A percentile compares a stretch with the other conserved stretches of the same genome.
phyloP scores from a whole-genome alignment of 2,797 vertebrate species.

The Ispidina lecontei region DNA sequence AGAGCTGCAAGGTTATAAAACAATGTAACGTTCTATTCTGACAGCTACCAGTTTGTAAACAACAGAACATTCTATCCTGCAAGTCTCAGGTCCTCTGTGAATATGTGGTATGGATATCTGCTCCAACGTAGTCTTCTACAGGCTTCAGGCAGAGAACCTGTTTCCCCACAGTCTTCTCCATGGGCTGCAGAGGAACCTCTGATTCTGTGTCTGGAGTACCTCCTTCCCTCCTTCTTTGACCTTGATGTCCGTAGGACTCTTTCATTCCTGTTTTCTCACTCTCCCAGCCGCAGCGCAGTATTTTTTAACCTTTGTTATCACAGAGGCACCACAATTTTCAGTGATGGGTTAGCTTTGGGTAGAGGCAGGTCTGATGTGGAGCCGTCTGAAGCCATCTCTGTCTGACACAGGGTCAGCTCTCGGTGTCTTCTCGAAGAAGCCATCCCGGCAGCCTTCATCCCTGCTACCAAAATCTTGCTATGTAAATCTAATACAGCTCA shows the following conservation, averaged over 20 bases:
- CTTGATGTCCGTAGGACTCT: neutral
- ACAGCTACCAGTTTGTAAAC: too few relatives aligned
- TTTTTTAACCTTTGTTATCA: neutral
- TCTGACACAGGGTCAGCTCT: neutral
- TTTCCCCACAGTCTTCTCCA: neutral
- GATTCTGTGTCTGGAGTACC: neutral
- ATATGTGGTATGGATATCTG: neutral
- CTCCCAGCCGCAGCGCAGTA: neutral
- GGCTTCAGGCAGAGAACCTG: neutral
- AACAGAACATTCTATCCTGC: too few relatives aligned
- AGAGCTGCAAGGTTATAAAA: too few relatives aligned
- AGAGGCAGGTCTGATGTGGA: neutral
- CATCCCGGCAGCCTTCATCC: rapidly evolving
- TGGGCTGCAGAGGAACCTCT: neutral
- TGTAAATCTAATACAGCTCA: neutral
- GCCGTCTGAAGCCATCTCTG: neutral
- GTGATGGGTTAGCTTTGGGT: neutral
- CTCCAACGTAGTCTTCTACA: neutral
- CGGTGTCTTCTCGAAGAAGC: neutral
- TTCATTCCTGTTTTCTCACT: neutral
- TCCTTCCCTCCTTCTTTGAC: neutral
- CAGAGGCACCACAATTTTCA: neutral
- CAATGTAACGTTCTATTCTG: too few relatives aligned
- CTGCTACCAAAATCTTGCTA: neutral
- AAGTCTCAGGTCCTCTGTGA: neutral